phyloP scores from a whole-genome alignment of 1,140 invertebrate species.

The Adelges cooleyi region DNA sequence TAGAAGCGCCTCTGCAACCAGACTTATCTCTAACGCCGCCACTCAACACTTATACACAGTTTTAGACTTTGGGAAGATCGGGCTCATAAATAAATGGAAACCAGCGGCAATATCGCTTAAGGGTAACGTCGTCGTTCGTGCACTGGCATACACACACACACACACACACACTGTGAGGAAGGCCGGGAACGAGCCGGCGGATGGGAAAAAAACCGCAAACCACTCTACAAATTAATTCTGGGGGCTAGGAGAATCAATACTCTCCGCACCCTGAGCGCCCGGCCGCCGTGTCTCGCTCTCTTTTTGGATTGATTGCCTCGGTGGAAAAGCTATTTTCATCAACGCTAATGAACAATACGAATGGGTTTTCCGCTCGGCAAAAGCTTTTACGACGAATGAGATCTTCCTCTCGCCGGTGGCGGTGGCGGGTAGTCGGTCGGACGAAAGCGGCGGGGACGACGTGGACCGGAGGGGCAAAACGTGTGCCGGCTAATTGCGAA shows the following conservation, averaged over 20 bases:
- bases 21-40: neutral
- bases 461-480: neutral
- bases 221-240: conserved; percentile 29
- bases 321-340: conserved; percentile 29
- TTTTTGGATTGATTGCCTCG: conserved; percentile 29
- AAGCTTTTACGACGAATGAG: conserved; percentile 29
- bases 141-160: neutral
- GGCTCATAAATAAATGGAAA: conserved; percentile 26
- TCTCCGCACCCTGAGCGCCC: neutral
- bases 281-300: conserved; percentile 16
- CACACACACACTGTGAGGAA: neutral
- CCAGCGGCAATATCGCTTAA: conserved; percentile 19
- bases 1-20: neutral
- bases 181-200: neutral
- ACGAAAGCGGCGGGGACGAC: neutral
- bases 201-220: conserved; percentile 16
- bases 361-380: conserved; percentile 27
- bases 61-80: conserved; percentile 8
- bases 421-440: neutral
- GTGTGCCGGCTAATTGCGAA: conserved; percentile 26
- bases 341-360: conserved; percentile 29
- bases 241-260: conserved; percentile 23
- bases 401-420: neutral
- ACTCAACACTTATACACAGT: neutral
- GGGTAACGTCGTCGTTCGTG: neutral